Base-by-base conservation (phyloP, 1,140 invertebrate genomes). In the Bombus superbus region DNA sequence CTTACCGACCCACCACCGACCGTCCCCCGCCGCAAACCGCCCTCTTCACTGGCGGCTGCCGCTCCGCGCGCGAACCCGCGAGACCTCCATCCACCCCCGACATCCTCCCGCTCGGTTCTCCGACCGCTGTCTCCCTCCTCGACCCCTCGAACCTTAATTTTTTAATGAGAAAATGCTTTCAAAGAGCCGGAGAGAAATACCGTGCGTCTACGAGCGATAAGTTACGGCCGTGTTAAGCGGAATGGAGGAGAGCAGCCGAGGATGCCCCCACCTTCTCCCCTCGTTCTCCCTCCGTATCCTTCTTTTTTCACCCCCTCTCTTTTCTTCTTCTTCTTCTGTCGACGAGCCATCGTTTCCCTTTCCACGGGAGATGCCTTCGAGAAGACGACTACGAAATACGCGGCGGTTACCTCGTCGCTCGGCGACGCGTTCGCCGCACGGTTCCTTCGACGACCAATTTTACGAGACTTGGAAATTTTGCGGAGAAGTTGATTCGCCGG, bases 91-190 rank as follows among this genome's bases (percentile, higher is more conserved):
- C 86, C 85, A 78, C 80, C 81, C 77, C 72, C 59, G 57, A 3
- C 40, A 32, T 53, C 44, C 47, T 74, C 81, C 35, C n/a, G 28
- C 64, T 84, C 74, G 8, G 73, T 81, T 85, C 40, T 2, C 32
- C 72, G 42, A 81, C 74, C 91, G 72, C 2, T 68, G 13, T 68
- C 81, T 77, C 76, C 42, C 76, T 78, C 81, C 88, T 62, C 88
- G 78, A 75, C 90, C 85, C 82, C 89, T 89, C 88, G 87, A 89
- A 88, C 94, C 93, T 95, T 95, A 95, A 95, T 95, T 95, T 95
- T 95, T 95, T 95, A 95, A 95, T 95, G 95, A 95, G 95, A 95
- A 95, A 95, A 95, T 95, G 95, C 95, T 95, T 95, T 95, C 94
- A 95, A 95, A 95, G 94, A 95, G 93, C 94, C 92, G 81, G 92